Evolutionary conservation across 2,113 vertebrate species (phyloP).

Genomic region (Aythya baeri): DNA sequence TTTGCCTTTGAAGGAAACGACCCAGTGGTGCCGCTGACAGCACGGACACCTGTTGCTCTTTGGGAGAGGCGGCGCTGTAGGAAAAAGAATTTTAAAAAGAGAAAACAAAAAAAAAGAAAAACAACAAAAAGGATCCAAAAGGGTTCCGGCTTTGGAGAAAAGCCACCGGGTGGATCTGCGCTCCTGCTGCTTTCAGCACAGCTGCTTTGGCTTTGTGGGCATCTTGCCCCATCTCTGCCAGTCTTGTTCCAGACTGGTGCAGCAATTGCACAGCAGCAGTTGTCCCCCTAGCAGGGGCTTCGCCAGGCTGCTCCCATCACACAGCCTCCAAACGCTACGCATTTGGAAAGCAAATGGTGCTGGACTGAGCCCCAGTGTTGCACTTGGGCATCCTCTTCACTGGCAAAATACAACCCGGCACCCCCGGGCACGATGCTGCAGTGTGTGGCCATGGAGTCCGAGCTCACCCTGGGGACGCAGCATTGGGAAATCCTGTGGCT

Average conservation of each 20-base stretch:
- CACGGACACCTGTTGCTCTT: fast-evolving
- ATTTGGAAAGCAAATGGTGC: not conserved
- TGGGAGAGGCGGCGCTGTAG: not conserved
- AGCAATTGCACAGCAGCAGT: too few species aligned
- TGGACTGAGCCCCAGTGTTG: fast-evolving
- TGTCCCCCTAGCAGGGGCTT: fast-evolving
- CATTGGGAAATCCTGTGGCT: too few species aligned
- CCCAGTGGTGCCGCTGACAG: not conserved
- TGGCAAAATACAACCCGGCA: not conserved
- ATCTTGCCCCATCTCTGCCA: too few species aligned
- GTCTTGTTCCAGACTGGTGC: too few species aligned
- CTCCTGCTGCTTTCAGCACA: too few species aligned
- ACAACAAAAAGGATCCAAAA: not conserved
- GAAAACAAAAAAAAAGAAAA: too few species aligned
- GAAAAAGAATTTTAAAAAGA: not conserved
- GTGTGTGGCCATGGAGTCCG: too few species aligned
- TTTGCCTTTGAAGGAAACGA: not conserved
- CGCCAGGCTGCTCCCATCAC: fast-evolving
- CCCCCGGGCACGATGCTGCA: not conserved
- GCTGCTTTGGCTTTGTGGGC: too few species aligned
- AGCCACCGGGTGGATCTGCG: not conserved
- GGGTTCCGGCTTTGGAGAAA: not conserved
- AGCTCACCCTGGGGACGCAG: too few species aligned
- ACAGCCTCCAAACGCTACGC: not conserved
- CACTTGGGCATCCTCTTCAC: not conserved